phyloP scores from a whole-genome alignment of 2,797 vertebrate species.

The Notamacropus eugenii region DNA sequence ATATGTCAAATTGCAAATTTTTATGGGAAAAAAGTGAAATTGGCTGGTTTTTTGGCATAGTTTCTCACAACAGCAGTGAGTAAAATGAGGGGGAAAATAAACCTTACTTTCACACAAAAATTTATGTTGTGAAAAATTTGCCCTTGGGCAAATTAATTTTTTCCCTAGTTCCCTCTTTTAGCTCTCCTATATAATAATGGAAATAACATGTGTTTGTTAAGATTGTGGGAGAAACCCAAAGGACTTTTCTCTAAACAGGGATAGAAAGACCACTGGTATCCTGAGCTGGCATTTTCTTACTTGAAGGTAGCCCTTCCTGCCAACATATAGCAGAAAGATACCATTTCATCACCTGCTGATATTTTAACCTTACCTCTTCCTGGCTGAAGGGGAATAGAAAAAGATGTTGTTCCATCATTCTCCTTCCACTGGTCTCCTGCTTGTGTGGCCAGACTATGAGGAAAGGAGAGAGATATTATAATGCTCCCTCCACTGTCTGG shows the following conservation, averaged over 20 bases:
- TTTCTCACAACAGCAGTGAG: background rate
- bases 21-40: background rate
- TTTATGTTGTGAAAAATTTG: background rate
- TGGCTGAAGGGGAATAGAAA: background rate
- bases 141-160: background rate
- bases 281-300: background rate
- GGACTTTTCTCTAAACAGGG: background rate
- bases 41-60: background rate
- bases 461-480: background rate
- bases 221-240: background rate
- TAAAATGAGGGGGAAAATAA: background rate
- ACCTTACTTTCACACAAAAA: background rate
- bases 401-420: background rate
- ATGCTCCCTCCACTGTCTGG: background rate
- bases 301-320: background rate
- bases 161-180: background rate
- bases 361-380: background rate
- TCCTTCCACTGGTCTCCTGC: background rate
- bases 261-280: background rate
- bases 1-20: background rate
- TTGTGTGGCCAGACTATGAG: background rate
- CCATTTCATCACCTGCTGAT: background rate
- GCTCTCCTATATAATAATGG: background rate
- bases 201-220: background rate
- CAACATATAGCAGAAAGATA: background rate